Evolutionary conservation across 2,113 vertebrate genomes (phyloP).

Genomic region (Plecturocebus donacophilus): DNA sequence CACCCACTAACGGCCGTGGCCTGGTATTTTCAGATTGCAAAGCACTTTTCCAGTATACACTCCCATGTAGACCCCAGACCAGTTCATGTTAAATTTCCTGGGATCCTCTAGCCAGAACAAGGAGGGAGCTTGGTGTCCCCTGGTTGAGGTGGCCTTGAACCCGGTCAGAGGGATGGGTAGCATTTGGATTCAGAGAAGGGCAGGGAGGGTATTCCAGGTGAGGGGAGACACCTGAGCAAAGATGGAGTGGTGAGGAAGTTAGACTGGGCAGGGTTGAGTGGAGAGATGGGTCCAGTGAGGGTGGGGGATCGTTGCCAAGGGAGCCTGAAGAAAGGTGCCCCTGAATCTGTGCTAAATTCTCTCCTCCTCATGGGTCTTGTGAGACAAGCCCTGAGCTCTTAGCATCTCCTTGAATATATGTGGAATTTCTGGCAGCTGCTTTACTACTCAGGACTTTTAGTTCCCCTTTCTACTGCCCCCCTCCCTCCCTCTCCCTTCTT

Average conservation of each 20-base stretch:
- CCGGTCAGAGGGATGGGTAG: neutral
- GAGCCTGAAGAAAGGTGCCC: neutral
- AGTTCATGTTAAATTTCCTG: neutral
- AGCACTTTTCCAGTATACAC: neutral
- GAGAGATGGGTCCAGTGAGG: neutral
- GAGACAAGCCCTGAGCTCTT: neutral
- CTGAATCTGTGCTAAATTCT: neutral
- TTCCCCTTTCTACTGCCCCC: accelerated
- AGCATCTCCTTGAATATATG: neutral
- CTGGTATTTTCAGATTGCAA: neutral
- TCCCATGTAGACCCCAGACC: neutral
- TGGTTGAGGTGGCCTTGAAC: neutral
- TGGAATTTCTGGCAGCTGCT: neutral
- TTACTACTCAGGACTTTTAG: accelerated
- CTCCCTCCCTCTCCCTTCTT: neutral
- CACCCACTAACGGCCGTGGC: accelerated
- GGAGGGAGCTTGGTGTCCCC: neutral
- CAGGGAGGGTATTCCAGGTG: neutral
- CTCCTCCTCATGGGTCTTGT: neutral
- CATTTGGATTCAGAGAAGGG: neutral
- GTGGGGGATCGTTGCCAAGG: neutral
- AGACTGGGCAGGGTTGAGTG: neutral
- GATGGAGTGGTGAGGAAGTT: neutral
- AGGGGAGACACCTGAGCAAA: neutral
- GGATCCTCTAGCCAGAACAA: neutral